A percentile compares a stretch with the other conserved stretches of the same genome.
Evolutionary conservation across 1,140 invertebrate species (phyloP).

Genomic region (Scaptomyza graminum): DNA sequence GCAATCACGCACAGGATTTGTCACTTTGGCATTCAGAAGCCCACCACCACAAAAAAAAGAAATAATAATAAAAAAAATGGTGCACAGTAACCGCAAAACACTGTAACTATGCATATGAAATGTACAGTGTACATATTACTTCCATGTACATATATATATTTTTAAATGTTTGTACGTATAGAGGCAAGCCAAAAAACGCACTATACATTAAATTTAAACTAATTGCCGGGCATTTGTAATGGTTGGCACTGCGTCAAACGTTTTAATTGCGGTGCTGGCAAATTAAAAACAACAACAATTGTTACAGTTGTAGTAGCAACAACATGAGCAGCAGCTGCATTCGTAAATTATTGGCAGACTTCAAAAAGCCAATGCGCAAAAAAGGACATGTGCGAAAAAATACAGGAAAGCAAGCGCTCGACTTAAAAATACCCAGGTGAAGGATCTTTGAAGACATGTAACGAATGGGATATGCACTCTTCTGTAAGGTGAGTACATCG

Average conservation of each 20-base stretch:
- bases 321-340: slow-evolving; percentile 49
- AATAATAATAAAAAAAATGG: slow-evolving; percentile 10
- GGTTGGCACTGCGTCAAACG: slow-evolving; percentile 61
- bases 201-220: slow-evolving; percentile 75
- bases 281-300: slow-evolving; percentile 43
- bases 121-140: no score
- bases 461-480: no score
- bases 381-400: slow-evolving; percentile 20
- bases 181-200: slow-evolving; percentile 43
- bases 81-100: slow-evolving; percentile 52
- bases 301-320: slow-evolving; percentile 14
- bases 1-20: slow-evolving; percentile 78
- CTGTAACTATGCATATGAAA: slow-evolving; percentile 22
- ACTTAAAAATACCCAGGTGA: neutral
- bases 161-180: neutral
- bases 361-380: slow-evolving; percentile 53
- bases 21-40: slow-evolving; percentile 57
- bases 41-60: neutral
- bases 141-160: slow-evolving; percentile 7
- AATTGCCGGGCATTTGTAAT: slow-evolving; percentile 76
- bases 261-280: slow-evolving; percentile 64
- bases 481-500: no score
- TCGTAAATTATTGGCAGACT: slow-evolving; percentile 71
- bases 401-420: neutral
- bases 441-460: no score